Base-by-base conservation (phyloP, 2,113 vertebrate genomes). In the Sinocyclocheilus anophthalmus region DNA sequence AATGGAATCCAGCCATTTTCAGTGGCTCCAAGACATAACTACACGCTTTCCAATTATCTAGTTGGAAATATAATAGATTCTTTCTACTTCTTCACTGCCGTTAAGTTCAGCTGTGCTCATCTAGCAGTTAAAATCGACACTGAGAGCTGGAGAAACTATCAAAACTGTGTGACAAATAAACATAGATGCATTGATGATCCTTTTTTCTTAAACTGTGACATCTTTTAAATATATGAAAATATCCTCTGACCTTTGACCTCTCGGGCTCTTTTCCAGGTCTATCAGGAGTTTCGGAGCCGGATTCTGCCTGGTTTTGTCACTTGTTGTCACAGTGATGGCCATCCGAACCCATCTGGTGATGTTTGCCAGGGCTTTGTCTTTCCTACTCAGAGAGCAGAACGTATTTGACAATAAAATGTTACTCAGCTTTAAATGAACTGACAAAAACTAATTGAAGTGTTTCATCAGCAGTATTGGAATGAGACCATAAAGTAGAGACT, bases 381-480 rank as follows among this genome's bases (percentile, higher is more conserved):
- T 65, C 61, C 39, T 65, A 63, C 39, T 63, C 78, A 63, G 20
- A 48, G 39, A 67, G 79, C 42, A 59, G 24, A 67, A 24, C 20
- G 33, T 30, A 63, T 81, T 53, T 39, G 67, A 67, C 65, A 70
- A 39, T 69, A 69, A 72, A 72, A 57, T 70, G 37, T 81, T 81
- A 65, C 61, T 67, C 61, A 12, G 39, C 79, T 81, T 81, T 81
- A 67, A 81, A 81, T 50, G 79, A 81, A 81, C 61, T 65, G 61
- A 65, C 59, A 81, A 81, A 61, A 81, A 50, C 39, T 67, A 81
- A 81, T 67, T 81, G 79, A 81, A 81, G 61, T 45, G 79, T 81
- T 81, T 81, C 79, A 81, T 81, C 79, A 81, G 42, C 79, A 67
- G 12, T 81, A 81, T 67, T 81, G 59, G 61, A 81, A 81, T 50